Base-by-base conservation (phyloP, 2,888 invertebrate species). In the Lycophotia porphyrea region DNA sequence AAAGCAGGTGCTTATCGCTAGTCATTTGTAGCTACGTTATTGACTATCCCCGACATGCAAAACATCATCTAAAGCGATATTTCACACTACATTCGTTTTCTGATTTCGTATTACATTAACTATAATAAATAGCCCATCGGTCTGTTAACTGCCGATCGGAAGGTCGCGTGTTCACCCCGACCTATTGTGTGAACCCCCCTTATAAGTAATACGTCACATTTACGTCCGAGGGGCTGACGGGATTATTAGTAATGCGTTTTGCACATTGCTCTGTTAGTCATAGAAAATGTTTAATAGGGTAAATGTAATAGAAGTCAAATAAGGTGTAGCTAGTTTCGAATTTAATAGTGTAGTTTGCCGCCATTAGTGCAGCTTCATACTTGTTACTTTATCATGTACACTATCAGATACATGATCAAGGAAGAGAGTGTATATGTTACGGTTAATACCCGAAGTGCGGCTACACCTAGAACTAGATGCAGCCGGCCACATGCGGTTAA, bases 211-310 rank as follows among this genome's bases (percentile, higher is more conserved):
- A 81, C 78, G 82, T 82, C 78, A 85, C 82, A 77, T 74, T 60
- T 39, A 4, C n/a, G 39, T 74, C 71, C 24, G 77, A 84, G 85
- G 77, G 84, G 85, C n/a, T 58, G 74, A 78, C 61, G 65, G 78
- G 82, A 82, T 82, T 82, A 83, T 85, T 82, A 81, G 74, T 83
- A 82, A 85, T 83, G 71, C 36, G 60, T 70, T 81, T 74, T 71
- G 70, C 85, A 83, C 78, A 83, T 81, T 74, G 55, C 84, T 58
- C 75, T 68, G 71, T 63, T 73, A 76, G 24, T 47, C 52, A 66
- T 55, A 39, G 77, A 58, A 67, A 65, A 71, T 58, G 24, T 63
- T 63, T 63, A 69, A 39, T 72, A 66, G 70, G 55, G 71, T 71
- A 74, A 67, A 55, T 65, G 71, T 65, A 77, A 78, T 74, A 39